Conservation (phyloP, 2,888 invertebrate species). For the Cryptus viduatorius region DNA sequence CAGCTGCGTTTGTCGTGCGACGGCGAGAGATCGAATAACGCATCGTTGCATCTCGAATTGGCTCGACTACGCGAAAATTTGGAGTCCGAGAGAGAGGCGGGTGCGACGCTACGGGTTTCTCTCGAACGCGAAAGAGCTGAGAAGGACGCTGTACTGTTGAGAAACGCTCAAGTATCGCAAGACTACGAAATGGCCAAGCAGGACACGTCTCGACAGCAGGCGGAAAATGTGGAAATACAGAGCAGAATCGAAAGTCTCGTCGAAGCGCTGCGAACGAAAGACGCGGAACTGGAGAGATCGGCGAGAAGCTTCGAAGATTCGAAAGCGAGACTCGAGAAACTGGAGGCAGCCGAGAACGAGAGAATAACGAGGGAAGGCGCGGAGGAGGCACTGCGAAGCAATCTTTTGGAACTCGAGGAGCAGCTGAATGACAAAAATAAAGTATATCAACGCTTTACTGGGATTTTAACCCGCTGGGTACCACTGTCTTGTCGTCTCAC, state of each 20-base stretch:
- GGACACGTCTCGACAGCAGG: conserved; percentile 90
- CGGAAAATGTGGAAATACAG: conserved; percentile 88
- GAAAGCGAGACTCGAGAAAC: conserved; percentile 84
- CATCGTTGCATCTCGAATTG: conserved; percentile 79
- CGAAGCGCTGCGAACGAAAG: conserved; percentile 86
- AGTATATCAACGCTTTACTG: conserved; percentile 80
- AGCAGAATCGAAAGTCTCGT: conserved; percentile 87
- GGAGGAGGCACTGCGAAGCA: conserved; percentile 86
- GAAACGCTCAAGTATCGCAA: conserved; percentile 94
- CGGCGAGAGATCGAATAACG: conserved; percentile 79
- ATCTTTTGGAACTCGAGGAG: conserved; percentile 87
- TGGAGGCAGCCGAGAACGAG: conserved; percentile 85
- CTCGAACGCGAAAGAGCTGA: conserved; percentile 88
- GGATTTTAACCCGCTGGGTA: not conserved
- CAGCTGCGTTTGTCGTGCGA: conserved; percentile 76
- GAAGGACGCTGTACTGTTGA: conserved; percentile 90
- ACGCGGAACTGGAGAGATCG: conserved; percentile 83
- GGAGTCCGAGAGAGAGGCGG: conserved; percentile 78
- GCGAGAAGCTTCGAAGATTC: conserved; percentile 79
- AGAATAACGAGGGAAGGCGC: conserved; percentile 81
- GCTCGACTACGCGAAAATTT: conserved; percentile 78
- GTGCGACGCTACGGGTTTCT: conserved; percentile 75
- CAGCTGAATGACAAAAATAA: conserved; percentile 89
- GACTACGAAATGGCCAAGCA: conserved; percentile 91
- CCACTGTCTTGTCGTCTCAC: no score